Evolutionary conservation across 2,113 vertebrate genomes (phyloP), one percentile per base, ranked within the genome.

Genomic region (Gopherus flavomarginatus): DNA sequence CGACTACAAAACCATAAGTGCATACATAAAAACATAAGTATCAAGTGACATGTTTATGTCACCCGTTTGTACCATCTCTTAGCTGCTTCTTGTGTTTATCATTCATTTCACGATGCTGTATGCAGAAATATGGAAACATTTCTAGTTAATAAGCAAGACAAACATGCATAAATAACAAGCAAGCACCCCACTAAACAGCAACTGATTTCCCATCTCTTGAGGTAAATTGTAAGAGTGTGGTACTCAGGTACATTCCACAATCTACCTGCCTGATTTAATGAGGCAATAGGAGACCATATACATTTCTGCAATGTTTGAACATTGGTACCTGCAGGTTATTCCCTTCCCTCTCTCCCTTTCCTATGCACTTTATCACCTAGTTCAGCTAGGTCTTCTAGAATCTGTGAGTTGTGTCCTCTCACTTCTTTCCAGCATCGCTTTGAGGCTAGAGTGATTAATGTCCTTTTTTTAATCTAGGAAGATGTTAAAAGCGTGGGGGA

Each of bases 21-120:
- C 97, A 98, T 97, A 97, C 98, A 98, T 98, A 98, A 98, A 98
- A 98, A 97, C 97, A 97, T 98, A 98, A 98, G 95, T 90, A 95
- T 89, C 93, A 13, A 97, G 94, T 97, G 97, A 98, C 97, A 98
- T 79, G 95, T 98, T 98, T 98, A 97, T 97, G 97, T 97, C 97
- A 95, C 93, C 88, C 93, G 93, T 96, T 97, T 97, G 94, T 9
- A 56, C 97, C 93, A 97, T 85, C 94, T 94, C 95, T 95, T 94
- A 59, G 96, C 92, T 97, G 97, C 98, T 95, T 95, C 97, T 96
- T 95, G 86, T 93, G 29, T 97, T 98, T 98, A 97, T 97, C 97
- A 89, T 98, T 98, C 96, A 89, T 90, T 93, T 82, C 87, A 88
- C 91, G 93, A 96, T 96, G 87, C 92, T 90, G 93, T 89, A 95